A percentile compares a stretch with the other conserved stretches of the same genome.
phyloP scores from a whole-genome alignment of 2,888 invertebrate genomes.

The Odontomyia ornata region DNA sequence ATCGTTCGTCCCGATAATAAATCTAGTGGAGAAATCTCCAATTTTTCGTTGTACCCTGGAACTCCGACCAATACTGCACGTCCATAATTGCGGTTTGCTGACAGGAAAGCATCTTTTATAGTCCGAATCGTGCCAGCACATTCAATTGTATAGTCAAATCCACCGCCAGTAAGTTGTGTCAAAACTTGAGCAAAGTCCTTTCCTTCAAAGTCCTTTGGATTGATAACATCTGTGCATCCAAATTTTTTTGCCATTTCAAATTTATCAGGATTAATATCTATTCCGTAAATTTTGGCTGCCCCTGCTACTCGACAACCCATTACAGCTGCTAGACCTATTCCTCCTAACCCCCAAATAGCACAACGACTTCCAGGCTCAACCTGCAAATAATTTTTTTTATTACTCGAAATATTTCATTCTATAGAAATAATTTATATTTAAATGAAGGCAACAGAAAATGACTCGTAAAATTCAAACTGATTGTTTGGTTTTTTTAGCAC shows the following conservation, averaged over 20 bases:
- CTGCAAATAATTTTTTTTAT: too few species aligned
- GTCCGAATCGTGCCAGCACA: conserved; percentile 93
- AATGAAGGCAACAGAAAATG: neutral
- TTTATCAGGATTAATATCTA: conserved; percentile 86
- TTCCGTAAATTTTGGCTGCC: conserved; percentile 85
- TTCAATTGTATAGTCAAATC: conserved; percentile 97
- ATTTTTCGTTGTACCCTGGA: conserved; percentile 95
- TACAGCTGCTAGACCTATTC: conserved; percentile 90
- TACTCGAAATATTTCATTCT: neutral
- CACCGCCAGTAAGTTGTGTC: conserved; percentile 91
- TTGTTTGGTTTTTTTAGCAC: too few species aligned
- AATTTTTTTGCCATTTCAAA: conserved; percentile 82
- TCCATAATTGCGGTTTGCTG: conserved; percentile 99
- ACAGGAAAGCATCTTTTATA: conserved; percentile 82
- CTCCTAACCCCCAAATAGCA: conserved; percentile 93
- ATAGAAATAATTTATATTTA: neutral
- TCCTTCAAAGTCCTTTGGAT: conserved; percentile 80
- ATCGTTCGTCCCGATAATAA: conserved; percentile 96
- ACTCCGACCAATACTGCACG: conserved; percentile 96
- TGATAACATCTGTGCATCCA: conserved; percentile 93
- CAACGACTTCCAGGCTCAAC: conserved; percentile 87
- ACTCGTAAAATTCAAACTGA: too few species aligned
- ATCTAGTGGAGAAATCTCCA: conserved; percentile 96
- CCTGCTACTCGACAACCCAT: conserved; percentile 88
- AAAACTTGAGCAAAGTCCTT: conserved; percentile 88